Evolutionary conservation across 2,888 invertebrate species (phyloP).

Genomic region (Stictocephala bisonia): DNA sequence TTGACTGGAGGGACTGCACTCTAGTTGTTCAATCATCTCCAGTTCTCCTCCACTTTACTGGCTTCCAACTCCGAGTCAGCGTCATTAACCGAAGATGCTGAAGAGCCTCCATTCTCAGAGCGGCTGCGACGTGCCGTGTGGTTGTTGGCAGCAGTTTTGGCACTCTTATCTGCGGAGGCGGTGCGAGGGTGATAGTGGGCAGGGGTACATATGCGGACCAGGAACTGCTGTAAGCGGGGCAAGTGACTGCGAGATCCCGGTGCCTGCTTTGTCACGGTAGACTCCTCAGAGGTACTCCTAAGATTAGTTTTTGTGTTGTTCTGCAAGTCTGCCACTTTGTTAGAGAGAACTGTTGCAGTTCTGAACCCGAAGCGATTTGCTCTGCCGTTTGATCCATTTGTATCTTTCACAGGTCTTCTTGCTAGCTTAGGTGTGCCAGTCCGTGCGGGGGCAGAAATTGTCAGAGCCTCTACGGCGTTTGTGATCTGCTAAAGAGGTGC

Average conservation of each 20-base stretch:
- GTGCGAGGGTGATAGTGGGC: conserved; percentile 68
- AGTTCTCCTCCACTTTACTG: conserved; percentile 62
- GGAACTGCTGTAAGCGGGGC: conserved; percentile 80
- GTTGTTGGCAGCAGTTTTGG: conserved; percentile 61
- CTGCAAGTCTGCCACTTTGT: conserved; percentile 62
- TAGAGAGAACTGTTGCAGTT: conserved; percentile 64
- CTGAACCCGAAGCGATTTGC: conserved; percentile 61
- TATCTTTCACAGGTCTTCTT: conserved; percentile 56
- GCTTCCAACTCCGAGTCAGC: conserved; percentile 73
- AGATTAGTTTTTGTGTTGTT: conserved; percentile 18
- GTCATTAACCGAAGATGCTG: conserved; percentile 47
- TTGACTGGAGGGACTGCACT: conserved; percentile 59
- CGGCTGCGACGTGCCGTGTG: conserved; percentile 48
- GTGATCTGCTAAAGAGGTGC: no score
- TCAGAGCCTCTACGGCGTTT: no score
- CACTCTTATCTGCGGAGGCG: conserved; percentile 55
- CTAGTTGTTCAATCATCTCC: conserved; percentile 64
- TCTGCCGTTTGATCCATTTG: conserved; percentile 61
- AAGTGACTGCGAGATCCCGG: no score
- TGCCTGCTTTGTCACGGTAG: no score
- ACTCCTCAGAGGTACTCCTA: conserved; percentile 21
- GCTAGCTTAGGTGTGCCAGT: conserved; percentile 60
- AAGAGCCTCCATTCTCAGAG: conserved; percentile 47
- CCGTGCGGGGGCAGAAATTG: no score
- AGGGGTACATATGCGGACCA: conserved; percentile 71